Evolutionary conservation across 2,888 invertebrate genomes (phyloP).

Genomic region (Lamellibrachia satsuma): DNA sequence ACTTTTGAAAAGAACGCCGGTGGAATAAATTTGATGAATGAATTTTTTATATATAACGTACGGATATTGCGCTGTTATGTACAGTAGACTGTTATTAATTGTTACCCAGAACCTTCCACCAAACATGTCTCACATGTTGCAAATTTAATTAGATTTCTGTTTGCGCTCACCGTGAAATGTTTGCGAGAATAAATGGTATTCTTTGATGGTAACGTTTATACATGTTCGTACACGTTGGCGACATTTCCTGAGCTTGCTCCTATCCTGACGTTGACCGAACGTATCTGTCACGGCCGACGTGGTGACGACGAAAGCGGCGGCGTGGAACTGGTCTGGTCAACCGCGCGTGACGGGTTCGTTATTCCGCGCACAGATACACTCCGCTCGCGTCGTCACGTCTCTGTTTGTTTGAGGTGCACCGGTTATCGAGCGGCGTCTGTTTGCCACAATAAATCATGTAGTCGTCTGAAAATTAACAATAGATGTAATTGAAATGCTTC

Average conservation of each 20-base stretch:
- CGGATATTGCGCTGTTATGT: not conserved
- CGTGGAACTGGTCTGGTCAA: not conserved
- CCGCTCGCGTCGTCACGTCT: not conserved
- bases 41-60: not conserved
- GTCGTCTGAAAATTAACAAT: not conserved
- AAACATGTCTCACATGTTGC: not conserved
- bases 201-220: not conserved
- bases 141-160: not conserved
- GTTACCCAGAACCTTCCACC: not conserved
- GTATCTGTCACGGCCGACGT: not conserved
- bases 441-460: not conserved
- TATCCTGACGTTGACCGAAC: slow-evolving; percentile 5
- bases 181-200: not conserved
- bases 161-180: not conserved
- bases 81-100: not conserved
- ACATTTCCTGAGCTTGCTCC: not conserved
- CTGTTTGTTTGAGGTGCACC: slow-evolving; percentile 4
- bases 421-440: not conserved
- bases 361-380: slow-evolving; percentile 3
- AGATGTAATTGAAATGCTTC: not conserved
- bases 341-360: not conserved
- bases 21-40: not conserved
- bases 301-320: not conserved
- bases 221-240: not conserved
- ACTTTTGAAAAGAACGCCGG: no score